phyloP scores from a whole-genome alignment of 2,113 vertebrate species.

The Sigmodon hispidus region DNA sequence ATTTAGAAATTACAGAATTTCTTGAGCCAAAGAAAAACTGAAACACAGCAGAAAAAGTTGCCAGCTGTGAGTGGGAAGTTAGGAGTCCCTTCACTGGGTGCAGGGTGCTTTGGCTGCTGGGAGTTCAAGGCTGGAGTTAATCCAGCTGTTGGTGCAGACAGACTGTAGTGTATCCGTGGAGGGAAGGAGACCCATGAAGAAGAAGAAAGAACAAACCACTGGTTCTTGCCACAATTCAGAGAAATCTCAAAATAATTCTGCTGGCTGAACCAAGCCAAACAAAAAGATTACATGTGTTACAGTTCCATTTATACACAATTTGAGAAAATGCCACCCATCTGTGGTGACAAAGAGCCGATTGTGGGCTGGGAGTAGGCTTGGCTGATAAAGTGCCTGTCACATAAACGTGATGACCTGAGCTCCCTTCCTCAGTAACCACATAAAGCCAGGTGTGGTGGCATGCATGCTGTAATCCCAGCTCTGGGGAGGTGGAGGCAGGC shows the following conservation, averaged over 20 bases:
- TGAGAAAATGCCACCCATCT: slow-evolving; percentile 10
- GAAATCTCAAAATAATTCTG: slow-evolving; percentile 63
- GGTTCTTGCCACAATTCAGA: neutral
- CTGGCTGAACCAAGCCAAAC: slow-evolving; percentile 37
- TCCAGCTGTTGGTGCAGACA: neutral
- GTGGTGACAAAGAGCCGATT: neutral
- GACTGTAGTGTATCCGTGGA: neutral
- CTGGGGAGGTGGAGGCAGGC: neutral
- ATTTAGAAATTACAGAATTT: slow-evolving; percentile 40
- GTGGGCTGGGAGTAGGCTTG: neutral
- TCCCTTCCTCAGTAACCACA: neutral
- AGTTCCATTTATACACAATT: slow-evolving; percentile 45
- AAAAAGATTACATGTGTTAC: slow-evolving; percentile 26
- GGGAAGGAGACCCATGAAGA: neutral
- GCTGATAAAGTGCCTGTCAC: neutral
- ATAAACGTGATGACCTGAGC: neutral
- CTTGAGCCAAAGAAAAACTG: slow-evolving; percentile 20
- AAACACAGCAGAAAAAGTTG: neutral
- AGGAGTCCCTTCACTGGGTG: neutral
- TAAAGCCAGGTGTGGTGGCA: neutral
- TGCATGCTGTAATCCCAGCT: neutral
- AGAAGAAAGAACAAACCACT: slow-evolving; percentile 3
- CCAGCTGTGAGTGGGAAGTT: slow-evolving; percentile 18
- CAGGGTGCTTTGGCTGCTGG: slow-evolving; percentile 1
- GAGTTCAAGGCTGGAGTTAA: neutral